Evolutionary conservation across 2,888 invertebrate genomes (phyloP), one percentile per base, ranked within the genome.

Genomic region (Zootermopsis nevadensis): DNA sequence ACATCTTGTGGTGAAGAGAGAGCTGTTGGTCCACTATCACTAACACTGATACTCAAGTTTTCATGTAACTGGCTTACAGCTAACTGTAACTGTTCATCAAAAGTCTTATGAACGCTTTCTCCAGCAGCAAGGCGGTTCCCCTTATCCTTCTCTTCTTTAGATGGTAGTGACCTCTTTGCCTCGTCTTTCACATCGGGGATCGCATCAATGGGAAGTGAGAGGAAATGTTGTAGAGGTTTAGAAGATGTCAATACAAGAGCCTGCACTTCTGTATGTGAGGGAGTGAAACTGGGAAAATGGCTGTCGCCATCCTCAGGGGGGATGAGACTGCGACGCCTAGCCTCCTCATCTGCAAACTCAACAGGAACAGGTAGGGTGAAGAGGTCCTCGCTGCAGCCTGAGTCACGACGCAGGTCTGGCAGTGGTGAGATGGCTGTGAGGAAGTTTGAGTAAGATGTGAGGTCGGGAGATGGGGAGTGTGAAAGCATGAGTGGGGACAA

Each of bases 331-430:
- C 95, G 92, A 67, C 95, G 91, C 85, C 95, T 53, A 31, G 82
- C 77, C 33, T 82, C 66, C 24, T 83, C 94, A 87, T 96, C 96
- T 3, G 96, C 96, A 89, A 97, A 97, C 87, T 95, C 95, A 12
- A 81, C 72, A 82, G 97, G 97, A 74, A 93, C 95, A 1, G 96
- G 96, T 85, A 96, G 90, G 84, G 92, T 91, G 83, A 92, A 88
- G 86, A 86, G 88, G 88, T 81, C 89, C 72, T 93, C 93, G 42
- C 85, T 82, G 79, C 91, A 90, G 84, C 92, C 90, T 7, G 93
- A 93, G 86, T 93, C 94, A 81, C 94, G 90, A 83, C 93, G 89
- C 42, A 92, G 88, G 87, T 94, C 93, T 15, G 94, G 94, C 88
- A 94, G 90, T 1, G 94, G 94, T 69, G 94, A 94, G 81, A 94